Base-by-base conservation (phyloP, 2,113 vertebrate species). In the Panurus biarmicus region DNA sequence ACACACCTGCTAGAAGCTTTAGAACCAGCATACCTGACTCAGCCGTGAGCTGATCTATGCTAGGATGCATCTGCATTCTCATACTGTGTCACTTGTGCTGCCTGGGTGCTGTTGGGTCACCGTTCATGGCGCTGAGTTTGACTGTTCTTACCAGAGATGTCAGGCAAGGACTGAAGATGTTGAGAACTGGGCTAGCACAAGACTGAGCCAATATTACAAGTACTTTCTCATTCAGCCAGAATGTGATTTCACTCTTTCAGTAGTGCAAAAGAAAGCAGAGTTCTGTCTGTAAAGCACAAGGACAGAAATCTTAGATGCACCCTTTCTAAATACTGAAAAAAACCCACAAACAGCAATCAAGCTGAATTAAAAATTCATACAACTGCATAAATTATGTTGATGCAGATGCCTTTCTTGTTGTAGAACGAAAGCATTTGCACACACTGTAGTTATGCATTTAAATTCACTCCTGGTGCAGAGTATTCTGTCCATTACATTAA, bases 321-420 rank as follows among this genome's bases (percentile, higher is more conserved):
- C 14, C 15, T 11, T 75, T 40, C 51, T 84, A 71, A 74, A 56
- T 40, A 36, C 14, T 42, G 58, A 51, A 85, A 79, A 82, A 65
- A 79, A 61, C n/a, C n/a, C 61, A 91, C 31, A 77, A 91, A 89
- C 51, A 74, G 45, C 51, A 73, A 50, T 81, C 79, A 85, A 69
- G 28, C 48, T 45, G 58, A 85, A 76, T 81, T 85, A 76, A 88
- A 85, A 80, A 29, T 51, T 75, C 19, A 21, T 62, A 72, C n/a
- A 35, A 25, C 42, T 72, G 38, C 42, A 58, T 85, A 62, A 90
- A 75, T 83, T 60, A 29, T 24, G 16, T 76, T 62, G 53, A 71
- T 76, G 40, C n/a, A 57, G 62, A 45, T 84, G 53, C 40, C 25
- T 56, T 87, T 44, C 47, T 22, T 79, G 40, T 84, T 67, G 36